Evolutionary conservation across 2,113 vertebrate species (phyloP).

Genomic region (Ptychochromis oligacanthus): DNA sequence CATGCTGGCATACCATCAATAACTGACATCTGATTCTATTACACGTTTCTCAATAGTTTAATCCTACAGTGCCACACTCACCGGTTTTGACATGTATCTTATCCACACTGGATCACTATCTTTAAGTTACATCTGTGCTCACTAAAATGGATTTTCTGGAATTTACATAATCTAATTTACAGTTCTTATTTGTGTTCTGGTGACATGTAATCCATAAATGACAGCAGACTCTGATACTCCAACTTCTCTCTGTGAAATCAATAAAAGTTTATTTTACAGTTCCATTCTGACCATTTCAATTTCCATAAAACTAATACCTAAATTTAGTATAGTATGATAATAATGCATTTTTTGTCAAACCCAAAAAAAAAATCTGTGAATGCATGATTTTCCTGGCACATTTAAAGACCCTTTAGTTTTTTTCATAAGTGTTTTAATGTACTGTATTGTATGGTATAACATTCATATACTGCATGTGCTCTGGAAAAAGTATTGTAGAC

Average conservation of each 20-base stretch:
- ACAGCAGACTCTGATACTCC: background rate
- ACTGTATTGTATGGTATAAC: background rate
- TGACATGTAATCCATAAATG: background rate
- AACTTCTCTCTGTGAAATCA: background rate
- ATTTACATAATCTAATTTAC: background rate
- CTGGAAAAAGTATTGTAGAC: background rate
- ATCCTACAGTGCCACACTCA: background rate
- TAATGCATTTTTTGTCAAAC: background rate
- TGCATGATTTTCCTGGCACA: background rate
- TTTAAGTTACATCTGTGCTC: background rate
- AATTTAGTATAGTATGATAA: background rate
- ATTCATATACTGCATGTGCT: background rate
- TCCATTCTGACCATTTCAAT: background rate
- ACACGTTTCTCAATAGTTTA: constrained; percentile 1
- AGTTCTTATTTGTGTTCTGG: background rate
- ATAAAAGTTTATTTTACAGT: background rate
- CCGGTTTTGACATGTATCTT: background rate
- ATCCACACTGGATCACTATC: background rate
- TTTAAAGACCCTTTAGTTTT: background rate
- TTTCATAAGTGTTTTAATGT: background rate
- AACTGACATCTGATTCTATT: background rate
- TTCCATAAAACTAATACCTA: background rate
- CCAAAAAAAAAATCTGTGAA: background rate
- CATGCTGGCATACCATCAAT: background rate
- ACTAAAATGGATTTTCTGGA: background rate